These are phyloP conservation scores for Gasterosteus aculeatus DNA, from an alignment of 2,113 vertebrate genomes.

Conservation along the genomic window DNA sequence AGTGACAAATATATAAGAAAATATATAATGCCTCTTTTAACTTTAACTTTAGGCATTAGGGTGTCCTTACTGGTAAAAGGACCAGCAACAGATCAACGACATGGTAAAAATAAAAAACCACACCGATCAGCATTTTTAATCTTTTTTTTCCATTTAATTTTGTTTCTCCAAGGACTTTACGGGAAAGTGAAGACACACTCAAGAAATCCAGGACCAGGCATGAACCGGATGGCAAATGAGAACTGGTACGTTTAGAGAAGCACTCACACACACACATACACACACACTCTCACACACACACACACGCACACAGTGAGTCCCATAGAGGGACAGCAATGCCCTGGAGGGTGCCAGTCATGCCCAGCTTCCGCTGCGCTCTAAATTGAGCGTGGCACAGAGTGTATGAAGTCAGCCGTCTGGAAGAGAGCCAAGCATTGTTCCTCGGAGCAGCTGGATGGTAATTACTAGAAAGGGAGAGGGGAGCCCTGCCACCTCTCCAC, in stretches of 20 bases:
- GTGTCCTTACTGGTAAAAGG: not conserved
- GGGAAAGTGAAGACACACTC: conserved; percentile 8
- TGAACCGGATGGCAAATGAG: conserved; percentile 40
- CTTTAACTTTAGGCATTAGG: no score
- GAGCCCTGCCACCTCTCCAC: conserved; percentile 39
- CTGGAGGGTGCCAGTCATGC: conserved; percentile 75
- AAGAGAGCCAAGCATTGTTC: conserved; percentile 79
- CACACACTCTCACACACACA: conserved; percentile 38
- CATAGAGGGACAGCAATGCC: conserved; percentile 66
- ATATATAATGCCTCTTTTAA: no score
- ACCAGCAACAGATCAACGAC: not conserved
- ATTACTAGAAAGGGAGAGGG: conserved; percentile 58
- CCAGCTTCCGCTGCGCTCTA: conserved; percentile 75
- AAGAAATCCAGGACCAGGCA: conserved; percentile 23
- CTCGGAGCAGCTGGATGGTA: conserved; percentile 75
- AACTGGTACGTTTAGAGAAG: conserved; percentile 43
- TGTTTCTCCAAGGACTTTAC: conserved; percentile 41
- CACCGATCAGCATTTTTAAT: not conserved
- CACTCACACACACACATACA: conserved; percentile 26
- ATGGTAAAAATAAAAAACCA: not conserved
- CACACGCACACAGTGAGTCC: conserved; percentile 43
- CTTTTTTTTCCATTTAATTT: not conserved
- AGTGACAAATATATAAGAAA: not conserved
- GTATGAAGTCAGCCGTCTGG: conserved; percentile 77
- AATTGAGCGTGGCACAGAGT: conserved; percentile 78